A percentile compares a stretch with the other conserved stretches of the same genome.
Conservation (phyloP, 2,113 vertebrate genomes). For the Promerops cafer region DNA sequence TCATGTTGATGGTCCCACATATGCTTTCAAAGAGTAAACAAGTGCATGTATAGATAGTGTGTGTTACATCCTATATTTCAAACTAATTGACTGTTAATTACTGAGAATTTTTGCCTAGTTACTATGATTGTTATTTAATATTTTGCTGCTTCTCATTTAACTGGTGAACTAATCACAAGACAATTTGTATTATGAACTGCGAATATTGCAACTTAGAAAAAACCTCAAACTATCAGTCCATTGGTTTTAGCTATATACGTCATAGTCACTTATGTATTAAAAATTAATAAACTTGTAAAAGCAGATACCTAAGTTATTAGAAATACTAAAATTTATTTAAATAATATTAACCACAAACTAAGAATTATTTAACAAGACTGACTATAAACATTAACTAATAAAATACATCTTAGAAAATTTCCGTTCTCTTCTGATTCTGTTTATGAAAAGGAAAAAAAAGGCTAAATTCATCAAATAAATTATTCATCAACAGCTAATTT, state of each 20-base stretch:
- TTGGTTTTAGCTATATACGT: not conserved
- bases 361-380: not conserved
- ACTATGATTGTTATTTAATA: not conserved
- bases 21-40: not conserved
- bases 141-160: not conserved
- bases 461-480: not conserved
- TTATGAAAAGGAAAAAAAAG: not conserved
- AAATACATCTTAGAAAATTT: not conserved
- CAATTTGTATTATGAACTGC: not conserved
- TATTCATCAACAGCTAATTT: not conserved
- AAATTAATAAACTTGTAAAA: not conserved
- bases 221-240: fast-evolving
- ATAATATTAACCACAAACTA: not conserved
- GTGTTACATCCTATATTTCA: not conserved
- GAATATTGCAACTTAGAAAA: not conserved
- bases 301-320: not conserved
- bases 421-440: not conserved
- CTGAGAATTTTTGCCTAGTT: not conserved
- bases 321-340: not conserved
- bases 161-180: not conserved
- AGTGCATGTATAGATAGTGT: not conserved
- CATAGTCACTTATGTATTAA: not conserved
- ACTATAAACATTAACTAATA: not conserved
- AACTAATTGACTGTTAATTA: not conserved
- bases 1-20: not conserved